phyloP scores from a whole-genome alignment of 2,888 invertebrate species.

The Odiellus spinosus region DNA sequence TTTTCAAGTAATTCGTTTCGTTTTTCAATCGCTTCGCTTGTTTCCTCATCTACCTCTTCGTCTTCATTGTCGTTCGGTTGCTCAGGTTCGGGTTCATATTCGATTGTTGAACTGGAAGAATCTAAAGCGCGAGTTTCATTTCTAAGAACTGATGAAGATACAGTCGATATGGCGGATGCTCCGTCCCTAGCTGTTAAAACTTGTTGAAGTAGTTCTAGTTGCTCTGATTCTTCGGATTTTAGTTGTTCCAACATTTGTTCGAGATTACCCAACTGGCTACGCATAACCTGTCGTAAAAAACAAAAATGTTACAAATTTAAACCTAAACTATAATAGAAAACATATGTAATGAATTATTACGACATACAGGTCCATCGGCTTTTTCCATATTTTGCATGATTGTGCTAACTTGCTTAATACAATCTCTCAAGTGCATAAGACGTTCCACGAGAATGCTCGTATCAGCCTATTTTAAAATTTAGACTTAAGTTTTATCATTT shows the following conservation, averaged over 20 bases:
- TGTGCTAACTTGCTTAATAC: conserved; percentile 4
- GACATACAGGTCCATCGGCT: conserved; percentile 3
- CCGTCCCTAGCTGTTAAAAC: neutral
- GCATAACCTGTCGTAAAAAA: neutral
- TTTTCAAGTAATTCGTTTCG: conserved; percentile 1
- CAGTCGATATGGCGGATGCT: too few species aligned
- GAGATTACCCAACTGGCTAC: conserved; percentile 1
- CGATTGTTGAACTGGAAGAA: too few species aligned
- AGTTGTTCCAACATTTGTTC: conserved; percentile 1
- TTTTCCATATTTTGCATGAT: conserved; percentile 5
- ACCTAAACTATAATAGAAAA: neutral
- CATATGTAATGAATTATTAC: neutral
- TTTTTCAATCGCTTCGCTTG: neutral
- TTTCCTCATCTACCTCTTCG: neutral
- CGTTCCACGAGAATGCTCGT: conserved; percentile 2
- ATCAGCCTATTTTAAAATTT: conserved; percentile 1
- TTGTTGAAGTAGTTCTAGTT: conserved; percentile 4
- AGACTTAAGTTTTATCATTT: too few species aligned
- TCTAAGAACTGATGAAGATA: too few species aligned
- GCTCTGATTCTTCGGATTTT: conserved; percentile 1
- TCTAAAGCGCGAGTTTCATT: too few species aligned
- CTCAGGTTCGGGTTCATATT: too few species aligned
- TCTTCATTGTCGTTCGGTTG: too few species aligned
- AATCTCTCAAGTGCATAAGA: conserved; percentile 3
- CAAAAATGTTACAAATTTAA: neutral